Evolutionary conservation across 37 sponge, comb jelly and placozoan genomes (phyloP), one percentile per base, ranked within the genome.

Genomic region (Theonella swinhoei): DNA sequence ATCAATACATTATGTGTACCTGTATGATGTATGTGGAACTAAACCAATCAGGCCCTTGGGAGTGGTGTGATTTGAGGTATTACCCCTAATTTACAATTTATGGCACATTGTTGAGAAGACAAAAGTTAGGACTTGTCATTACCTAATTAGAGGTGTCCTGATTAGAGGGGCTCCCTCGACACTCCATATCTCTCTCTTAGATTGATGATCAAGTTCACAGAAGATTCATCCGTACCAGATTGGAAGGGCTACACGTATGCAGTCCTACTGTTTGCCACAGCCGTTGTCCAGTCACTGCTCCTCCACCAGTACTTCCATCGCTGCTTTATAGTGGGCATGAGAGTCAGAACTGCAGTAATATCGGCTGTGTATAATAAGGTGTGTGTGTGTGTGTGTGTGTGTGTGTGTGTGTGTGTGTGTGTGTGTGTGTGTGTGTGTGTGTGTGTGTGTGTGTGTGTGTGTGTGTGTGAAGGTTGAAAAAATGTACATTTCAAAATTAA

Each of bases 171-270:
- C n/a, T n/a, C n/a, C n/a, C n/a, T n/a, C n/a, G n/a, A n/a, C n/a
- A n/a, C n/a, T n/a, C n/a, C n/a, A n/a, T n/a, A n/a, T n/a, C 14
- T n/a, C 31, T 20, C 36, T 62, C 34, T 75, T 58, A 93, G 92
- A 42, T 42, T 89, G 42, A 26, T 95, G 77, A 95, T 95, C 25
- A 26, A 64, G 33, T 95, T 82, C 69, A 78, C 80, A 28, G 40
- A 24, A 32, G 80, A 82, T 28, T 24, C 42, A 8, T 30, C 41
- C 42, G 76, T 83, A 47, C 79, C 95, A n/a, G 74, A 63, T 28
- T 96, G 97, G 97, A 62, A 80, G 35, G 97, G 97, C 3, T 94
- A 91, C 74, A 41, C 94, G 40, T 96, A 91, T 61, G 91, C 94
- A 19, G 61, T 58, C n/a, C 47, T 96, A 29, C 70, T 96, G 80